Base-by-base conservation (phyloP, 1,140 invertebrate species). In the Cardiocondyla obscurior region DNA sequence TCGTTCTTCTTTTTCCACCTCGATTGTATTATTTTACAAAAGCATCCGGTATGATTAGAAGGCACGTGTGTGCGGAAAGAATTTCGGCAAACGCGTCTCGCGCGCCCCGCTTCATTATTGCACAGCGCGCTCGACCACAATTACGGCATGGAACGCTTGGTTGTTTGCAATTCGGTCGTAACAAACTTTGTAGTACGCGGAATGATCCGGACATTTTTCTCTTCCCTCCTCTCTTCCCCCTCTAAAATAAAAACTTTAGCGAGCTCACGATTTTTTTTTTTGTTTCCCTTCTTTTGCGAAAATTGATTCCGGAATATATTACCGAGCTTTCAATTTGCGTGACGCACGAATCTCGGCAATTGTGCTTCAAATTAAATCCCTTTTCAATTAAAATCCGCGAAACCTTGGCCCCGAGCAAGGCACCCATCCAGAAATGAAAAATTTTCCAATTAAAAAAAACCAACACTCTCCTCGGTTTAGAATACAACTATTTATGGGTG, bases 351-450 rank as follows among this genome's bases (percentile, higher is more conserved):
- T 74, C 46, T 62, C 46, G 70, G 19, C 55, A 62, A 62, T 62
- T 25, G 28, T 16, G 19, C 39, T 62, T 74, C 28, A 74, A 74
- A 74, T 74, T 74, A 74, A 74, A 74, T 7, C 33, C 33, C 36
- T 30, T 60, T 74, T 74, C 53, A 58, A 73, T 73, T 73, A 58
- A 74, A 74, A 74, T 46, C 55, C 39, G 28, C n/a, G 28, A 62
- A 74, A 74, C 60, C 46, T 46, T n/a, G 51, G 16, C 51, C 51
- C 33, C 28, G 12, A 62, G 70, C 36, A 39, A 19, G 16, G 62
- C 62, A 62, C 12, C n/a, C 14, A 22, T 46, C n/a, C 7, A 8
- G 19, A 44, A 60, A 74, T 46, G n/a, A 14, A 74, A 60, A 33
- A 62, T 62, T 39, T 74, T 62, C 46, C 25, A 60, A 74, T 74